Percentiles rank a stretch among this genome's conserved stretches.
Conservation (phyloP, 1,140 invertebrate species). For the Paramacrobiotus metropolitanus region DNA sequence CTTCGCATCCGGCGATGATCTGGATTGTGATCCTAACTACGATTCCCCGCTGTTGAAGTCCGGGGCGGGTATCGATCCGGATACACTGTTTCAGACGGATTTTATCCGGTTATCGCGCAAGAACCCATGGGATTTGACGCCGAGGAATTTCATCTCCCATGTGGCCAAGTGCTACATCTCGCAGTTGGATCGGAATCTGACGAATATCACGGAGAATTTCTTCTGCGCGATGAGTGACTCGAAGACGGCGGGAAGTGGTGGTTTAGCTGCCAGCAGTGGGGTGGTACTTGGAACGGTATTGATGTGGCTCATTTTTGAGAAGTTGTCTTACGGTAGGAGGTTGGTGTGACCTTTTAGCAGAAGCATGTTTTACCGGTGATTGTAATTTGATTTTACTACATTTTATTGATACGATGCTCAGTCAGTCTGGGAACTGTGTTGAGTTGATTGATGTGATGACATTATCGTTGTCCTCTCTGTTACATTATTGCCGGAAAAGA, state of each 20-base stretch:
- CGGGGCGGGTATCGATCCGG: not conserved
- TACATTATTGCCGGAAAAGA: too few relatives aligned
- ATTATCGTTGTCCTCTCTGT: too few relatives aligned
- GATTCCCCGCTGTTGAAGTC: not conserved
- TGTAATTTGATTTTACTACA: too few relatives aligned
- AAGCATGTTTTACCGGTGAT: too few relatives aligned
- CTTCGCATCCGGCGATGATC: not conserved
- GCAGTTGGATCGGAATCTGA: not conserved
- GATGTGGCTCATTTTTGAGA: too few relatives aligned
- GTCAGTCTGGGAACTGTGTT: too few relatives aligned
- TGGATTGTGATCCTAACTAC: not conserved
- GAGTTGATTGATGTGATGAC: too few relatives aligned
- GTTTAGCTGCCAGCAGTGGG: too few relatives aligned
- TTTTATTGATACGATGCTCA: too few relatives aligned
- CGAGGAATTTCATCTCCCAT: not conserved
- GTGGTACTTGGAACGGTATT: too few relatives aligned
- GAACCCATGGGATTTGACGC: not conserved
- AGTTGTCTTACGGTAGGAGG: too few relatives aligned
- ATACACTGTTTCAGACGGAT: not conserved
- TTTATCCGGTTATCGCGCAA: not conserved
- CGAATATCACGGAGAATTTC: not conserved
- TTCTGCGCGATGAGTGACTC: not conserved
- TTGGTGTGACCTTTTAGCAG: too few relatives aligned
- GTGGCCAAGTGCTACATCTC: not conserved
- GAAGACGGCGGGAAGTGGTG: not conserved